phyloP scores from a whole-genome alignment of 2,888 invertebrate species.

The Hyles lineata region DNA sequence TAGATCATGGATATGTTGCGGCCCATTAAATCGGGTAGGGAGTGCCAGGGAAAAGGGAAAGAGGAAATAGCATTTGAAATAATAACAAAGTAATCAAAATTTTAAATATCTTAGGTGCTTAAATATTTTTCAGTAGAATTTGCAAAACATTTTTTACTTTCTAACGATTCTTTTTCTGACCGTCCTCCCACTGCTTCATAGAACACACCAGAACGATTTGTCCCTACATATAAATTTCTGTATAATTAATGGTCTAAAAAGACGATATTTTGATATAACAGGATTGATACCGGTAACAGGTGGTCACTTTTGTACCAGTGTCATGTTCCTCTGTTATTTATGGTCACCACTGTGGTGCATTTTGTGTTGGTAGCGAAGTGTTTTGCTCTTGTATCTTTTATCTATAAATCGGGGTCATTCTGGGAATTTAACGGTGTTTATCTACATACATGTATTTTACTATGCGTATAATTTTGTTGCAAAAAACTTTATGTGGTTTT shows the following conservation, averaged over 20 bases:
- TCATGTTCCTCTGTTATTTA: slow-evolving; percentile 58
- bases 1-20: too few species aligned
- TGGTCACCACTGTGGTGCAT: slow-evolving; percentile 39
- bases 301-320: slow-evolving; percentile 62
- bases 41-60: too few species aligned
- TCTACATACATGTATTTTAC: slow-evolving; percentile 29
- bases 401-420: slow-evolving; percentile 45
- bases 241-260: slow-evolving; percentile 74
- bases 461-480: slow-evolving; percentile 36
- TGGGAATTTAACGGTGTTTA: slow-evolving; percentile 43
- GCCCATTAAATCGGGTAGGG: too few species aligned
- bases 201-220: slow-evolving; percentile 68
- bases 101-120: too few species aligned
- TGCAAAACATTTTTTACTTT: background rate
- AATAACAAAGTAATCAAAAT: too few species aligned
- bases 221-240: slow-evolving; percentile 76
- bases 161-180: slow-evolving; percentile 49
- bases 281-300: slow-evolving; percentile 74
- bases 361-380: slow-evolving; percentile 39
- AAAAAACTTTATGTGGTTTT: background rate
- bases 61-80: too few species aligned
- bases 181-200: slow-evolving; percentile 51
- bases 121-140: background rate
- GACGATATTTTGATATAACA: slow-evolving; percentile 75
- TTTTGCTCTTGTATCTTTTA: slow-evolving; percentile 42